A percentile compares a stretch with the other conserved stretches of the same genome.
Conservation (phyloP, 2,888 invertebrate species). For the Drosophila fulvimacula region DNA sequence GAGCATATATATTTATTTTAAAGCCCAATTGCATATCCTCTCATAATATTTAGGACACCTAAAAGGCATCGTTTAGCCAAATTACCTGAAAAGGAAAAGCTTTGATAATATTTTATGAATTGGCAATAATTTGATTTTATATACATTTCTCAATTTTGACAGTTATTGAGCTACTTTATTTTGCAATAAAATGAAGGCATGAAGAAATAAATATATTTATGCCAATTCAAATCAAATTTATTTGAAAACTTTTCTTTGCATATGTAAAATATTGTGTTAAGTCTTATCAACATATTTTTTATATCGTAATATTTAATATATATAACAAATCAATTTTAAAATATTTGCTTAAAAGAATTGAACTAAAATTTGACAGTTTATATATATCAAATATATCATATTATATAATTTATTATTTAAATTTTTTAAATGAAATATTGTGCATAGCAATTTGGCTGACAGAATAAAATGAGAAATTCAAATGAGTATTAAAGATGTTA, state of each 20-base stretch:
- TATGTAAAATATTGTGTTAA: background rate
- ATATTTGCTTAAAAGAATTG: background rate
- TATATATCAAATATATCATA: background rate
- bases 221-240: too few species aligned
- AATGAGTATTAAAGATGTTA: background rate
- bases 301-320: background rate
- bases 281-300: too few species aligned
- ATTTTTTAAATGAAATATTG: background rate
- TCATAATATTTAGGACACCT: background rate
- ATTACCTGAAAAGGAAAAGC: background rate
- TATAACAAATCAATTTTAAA: background rate
- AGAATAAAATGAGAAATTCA: background rate
- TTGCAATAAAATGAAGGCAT: background rate
- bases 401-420: background rate
- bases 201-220: background rate
- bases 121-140: background rate
- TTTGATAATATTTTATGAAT: background rate
- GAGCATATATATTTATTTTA: background rate
- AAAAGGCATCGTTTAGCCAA: background rate
- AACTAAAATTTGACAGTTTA: background rate
- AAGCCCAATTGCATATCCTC: background rate
- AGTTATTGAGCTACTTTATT: background rate
- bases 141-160: background rate
- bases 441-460: background rate
- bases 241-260: background rate